Evolutionary conservation across 2,113 vertebrate species (phyloP).

Genomic region (Sus scrofa): T2T-Sscrofa CM000827.6:111255501-111256000

Average conservation of each 20-base stretch:
- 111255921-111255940: neutral
- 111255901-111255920: rapidly evolving
- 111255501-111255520: too few species aligned
- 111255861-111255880: rapidly evolving
- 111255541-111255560: too few species aligned
- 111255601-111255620: neutral
- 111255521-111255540: too few species aligned
- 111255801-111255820: neutral
- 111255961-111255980: rapidly evolving
- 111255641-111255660: too few species aligned
- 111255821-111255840: rapidly evolving
- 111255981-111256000: too few species aligned
- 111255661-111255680: neutral
- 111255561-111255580: neutral
- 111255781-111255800: rapidly evolving
- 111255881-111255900: rapidly evolving
- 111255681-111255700: rapidly evolving
- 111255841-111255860: neutral
- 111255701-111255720: neutral
- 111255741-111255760: neutral
- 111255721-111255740: neutral
- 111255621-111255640: neutral
- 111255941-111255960: rapidly evolving
- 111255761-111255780: neutral
- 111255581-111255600: neutral